Conservation (phyloP, 2,888 invertebrate species). For the Eupeodes luniger region DNA sequence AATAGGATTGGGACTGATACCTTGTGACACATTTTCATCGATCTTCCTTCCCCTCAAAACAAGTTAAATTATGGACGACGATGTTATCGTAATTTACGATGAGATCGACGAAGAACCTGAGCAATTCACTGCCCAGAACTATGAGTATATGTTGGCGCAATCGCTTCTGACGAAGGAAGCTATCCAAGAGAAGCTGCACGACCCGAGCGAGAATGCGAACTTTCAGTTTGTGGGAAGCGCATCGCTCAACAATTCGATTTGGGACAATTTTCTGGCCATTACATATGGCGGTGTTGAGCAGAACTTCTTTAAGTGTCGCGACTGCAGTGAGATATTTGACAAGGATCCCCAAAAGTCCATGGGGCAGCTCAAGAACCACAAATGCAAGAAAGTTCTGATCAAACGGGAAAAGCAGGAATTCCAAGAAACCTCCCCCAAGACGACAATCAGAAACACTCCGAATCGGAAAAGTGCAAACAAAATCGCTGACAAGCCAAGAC, state of each 20-base stretch:
- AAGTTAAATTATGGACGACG: conserved; percentile 60
- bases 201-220: conserved; percentile 55
- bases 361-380: conserved; percentile 49
- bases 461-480: background rate
- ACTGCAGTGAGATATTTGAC: conserved; percentile 66
- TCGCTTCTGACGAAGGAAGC: conserved; percentile 56
- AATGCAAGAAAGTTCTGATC: conserved; percentile 27
- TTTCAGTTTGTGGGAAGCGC: conserved; percentile 58
- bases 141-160: conserved; percentile 65
- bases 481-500: conserved; percentile 14
- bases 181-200: conserved; percentile 56
- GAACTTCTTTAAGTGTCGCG: conserved; percentile 61
- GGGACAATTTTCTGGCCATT: conserved; percentile 58
- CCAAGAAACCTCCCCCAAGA: background rate
- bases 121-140: conserved; percentile 55
- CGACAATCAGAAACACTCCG: background rate
- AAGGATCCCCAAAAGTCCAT: conserved; percentile 63
- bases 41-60: conserved; percentile 1
- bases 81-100: conserved; percentile 67
- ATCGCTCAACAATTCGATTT: conserved; percentile 56
- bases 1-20: background rate
- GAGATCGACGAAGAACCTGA: conserved; percentile 66
- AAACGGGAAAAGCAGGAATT: background rate
- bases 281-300: conserved; percentile 61
- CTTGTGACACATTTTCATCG: conserved; percentile 16